A percentile compares a stretch with the other conserved stretches of the same genome.
Conservation (phyloP, 1,140 invertebrate species). For the Semibalanus balanoides region DNA sequence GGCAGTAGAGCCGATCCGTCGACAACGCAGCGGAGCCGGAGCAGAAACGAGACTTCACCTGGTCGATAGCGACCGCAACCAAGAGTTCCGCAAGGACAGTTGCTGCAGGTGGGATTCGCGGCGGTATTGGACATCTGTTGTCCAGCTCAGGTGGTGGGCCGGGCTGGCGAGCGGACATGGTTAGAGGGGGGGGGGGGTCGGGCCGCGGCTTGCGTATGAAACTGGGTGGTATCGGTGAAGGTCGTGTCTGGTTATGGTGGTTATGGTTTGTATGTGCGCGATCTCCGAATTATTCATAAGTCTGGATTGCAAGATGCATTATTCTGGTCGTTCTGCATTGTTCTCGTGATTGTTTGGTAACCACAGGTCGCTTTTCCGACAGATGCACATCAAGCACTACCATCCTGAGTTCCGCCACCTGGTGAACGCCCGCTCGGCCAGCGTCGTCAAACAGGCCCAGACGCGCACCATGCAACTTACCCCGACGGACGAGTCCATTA, state of each 20-base stretch:
- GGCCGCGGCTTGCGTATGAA: no score
- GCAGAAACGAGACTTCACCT: constrained; percentile 40
- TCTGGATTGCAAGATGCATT: no score
- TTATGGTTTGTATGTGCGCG: no score
- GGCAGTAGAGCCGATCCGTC: constrained; percentile 24
- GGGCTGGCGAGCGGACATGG: no score
- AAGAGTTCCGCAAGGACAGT: constrained; percentile 78
- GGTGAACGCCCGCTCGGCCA: constrained; percentile 49
- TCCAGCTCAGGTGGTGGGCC: no score
- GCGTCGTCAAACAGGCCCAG: constrained; percentile 67
- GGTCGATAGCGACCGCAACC: constrained; percentile 67
- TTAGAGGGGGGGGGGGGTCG: no score
- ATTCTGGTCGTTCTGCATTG: no score
- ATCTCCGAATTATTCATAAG: no score
- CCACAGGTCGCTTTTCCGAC: constrained; percentile 10
- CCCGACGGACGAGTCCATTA: background rate
- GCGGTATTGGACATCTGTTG: no score
- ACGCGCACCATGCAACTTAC: constrained; percentile 41
- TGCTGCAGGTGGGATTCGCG: constrained; percentile 43
- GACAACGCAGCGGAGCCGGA: constrained; percentile 30
- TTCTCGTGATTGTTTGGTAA: no score
- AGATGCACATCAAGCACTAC: constrained; percentile 83
- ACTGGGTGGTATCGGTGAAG: no score
- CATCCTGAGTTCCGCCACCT: constrained; percentile 61
- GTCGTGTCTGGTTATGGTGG: no score